These are phyloP conservation scores for Nematolebias whitei DNA, from an alignment of 2,113 vertebrate genomes.

Conservation along the genomic window DNA sequence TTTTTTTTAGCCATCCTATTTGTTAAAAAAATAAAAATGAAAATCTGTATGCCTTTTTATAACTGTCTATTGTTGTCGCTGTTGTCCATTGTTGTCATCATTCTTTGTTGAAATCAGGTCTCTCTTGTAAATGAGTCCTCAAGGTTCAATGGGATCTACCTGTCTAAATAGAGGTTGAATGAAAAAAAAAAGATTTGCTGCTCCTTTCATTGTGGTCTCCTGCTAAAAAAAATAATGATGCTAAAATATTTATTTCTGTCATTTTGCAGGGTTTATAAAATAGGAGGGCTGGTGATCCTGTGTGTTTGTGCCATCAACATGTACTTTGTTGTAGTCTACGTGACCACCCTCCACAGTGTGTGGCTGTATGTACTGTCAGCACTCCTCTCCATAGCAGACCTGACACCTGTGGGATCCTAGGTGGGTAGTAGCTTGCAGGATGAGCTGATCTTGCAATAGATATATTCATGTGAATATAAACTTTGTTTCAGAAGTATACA, in stretches of 20 bases:
- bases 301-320: conserved; percentile 87
- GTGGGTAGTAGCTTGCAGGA: conserved; percentile 71
- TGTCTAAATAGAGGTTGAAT: too few species aligned
- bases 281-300: conserved; percentile 81
- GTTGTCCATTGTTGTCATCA: too few species aligned
- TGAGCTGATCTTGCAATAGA: neutral
- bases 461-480: neutral
- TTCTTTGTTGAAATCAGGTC: too few species aligned
- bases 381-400: conserved; percentile 80
- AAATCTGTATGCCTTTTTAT: too few species aligned
- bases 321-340: conserved; percentile 89
- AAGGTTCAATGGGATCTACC: too few species aligned
- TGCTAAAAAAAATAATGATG: too few species aligned
- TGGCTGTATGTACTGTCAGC: conserved; percentile 81
- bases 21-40: too few species aligned
- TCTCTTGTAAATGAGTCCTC: too few species aligned
- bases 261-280: conserved; percentile 79
- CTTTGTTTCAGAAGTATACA: neutral
- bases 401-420: conserved; percentile 87
- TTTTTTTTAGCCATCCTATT: too few species aligned
- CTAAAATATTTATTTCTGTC: too few species aligned
- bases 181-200: too few species aligned
- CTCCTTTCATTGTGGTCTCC: neutral
- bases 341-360: conserved; percentile 76
- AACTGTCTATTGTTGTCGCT: too few species aligned